Base-by-base conservation (phyloP, 2,888 invertebrate species). In the Drosophila villosipedis region DNA sequence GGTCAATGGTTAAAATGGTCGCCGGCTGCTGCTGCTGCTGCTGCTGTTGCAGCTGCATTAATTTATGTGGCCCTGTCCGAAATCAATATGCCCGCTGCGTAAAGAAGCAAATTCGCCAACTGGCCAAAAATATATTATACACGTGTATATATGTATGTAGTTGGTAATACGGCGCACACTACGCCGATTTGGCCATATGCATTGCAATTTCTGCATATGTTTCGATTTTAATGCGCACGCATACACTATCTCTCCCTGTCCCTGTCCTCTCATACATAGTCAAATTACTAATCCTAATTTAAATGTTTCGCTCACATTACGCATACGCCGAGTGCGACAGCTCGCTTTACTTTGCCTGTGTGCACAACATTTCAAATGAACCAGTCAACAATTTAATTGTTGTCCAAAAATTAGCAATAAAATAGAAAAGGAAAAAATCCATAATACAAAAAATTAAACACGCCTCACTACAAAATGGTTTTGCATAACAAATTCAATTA, bases 201-300 rank as follows among this genome's bases (percentile, higher is more conserved):
- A 83, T 72, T 74, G 65, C 73, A 68, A 82, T 75, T 73, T 80
- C 72, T 74, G 73, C 87, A 89, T 86, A 83, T 89, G 87, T 75
- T 89, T 83, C 52, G 77, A 76, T 87, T 84, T 88, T 73, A 71
- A 90, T 75, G 70, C 74, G 64, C 78, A 67, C 63, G 58, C 67
- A 73, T 35, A 62, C 30, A 16, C 30, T 14, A 16, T 14, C 39
- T 10, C 10, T n/a, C 6, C 12, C 52, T 3, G 7, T 4, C 6
- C 6, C 52, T 6, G 7, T 2, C 6, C 28, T 35, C 19, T 33
- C 41, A 16, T 16, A 25, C 72, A 72, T 54, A 60, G 57, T 69
- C 57, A 73, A 78, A 53, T 72, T 78, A 86, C 87, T 89, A 89
- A 89, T 89, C 89, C 87, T 77, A 84, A 86, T 89, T 86, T 81